These are phyloP conservation scores for Meriones psammophilus DNA, from an alignment of 2,797 vertebrate genomes.

Conservation along the genomic window DNA sequence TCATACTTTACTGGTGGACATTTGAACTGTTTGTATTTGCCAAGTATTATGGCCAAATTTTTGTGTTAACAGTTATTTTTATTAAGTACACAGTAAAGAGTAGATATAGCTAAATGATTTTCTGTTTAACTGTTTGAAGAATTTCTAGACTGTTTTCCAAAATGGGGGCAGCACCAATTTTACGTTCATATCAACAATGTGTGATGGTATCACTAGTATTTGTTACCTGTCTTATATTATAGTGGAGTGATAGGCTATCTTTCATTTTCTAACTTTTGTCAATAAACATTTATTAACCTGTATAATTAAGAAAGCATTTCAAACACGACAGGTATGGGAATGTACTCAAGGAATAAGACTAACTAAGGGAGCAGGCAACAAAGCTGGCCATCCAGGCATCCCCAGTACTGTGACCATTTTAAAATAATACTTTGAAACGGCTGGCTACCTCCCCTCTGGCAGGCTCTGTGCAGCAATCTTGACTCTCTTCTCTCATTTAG, in stretches of 20 bases:
- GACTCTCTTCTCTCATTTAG: neutral
- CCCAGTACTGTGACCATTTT: neutral
- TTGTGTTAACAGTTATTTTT: neutral
- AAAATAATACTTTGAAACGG: neutral
- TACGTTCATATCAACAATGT: neutral
- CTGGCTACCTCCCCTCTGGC: neutral
- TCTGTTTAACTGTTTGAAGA: neutral
- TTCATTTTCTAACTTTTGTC: slow-evolving; percentile 27
- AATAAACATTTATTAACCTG: neutral
- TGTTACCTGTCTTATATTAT: neutral
- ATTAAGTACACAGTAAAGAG: neutral
- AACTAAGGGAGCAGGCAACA: neutral
- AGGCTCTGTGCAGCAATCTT: neutral
- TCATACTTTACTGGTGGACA: neutral
- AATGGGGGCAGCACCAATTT: neutral
- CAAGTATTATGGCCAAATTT: neutral
- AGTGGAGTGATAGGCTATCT: neutral
- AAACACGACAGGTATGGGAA: neutral
- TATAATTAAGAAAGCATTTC: neutral
- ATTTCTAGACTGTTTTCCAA: neutral
- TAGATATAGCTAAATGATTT: neutral
- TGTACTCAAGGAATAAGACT: neutral
- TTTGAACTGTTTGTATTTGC: neutral
- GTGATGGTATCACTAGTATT: neutral
- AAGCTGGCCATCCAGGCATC: neutral